Percentiles rank a stretch among this genome's conserved stretches.
Evolutionary conservation across 2,888 invertebrate species (phyloP).

Genomic region (Corythucha ciliata): DNA sequence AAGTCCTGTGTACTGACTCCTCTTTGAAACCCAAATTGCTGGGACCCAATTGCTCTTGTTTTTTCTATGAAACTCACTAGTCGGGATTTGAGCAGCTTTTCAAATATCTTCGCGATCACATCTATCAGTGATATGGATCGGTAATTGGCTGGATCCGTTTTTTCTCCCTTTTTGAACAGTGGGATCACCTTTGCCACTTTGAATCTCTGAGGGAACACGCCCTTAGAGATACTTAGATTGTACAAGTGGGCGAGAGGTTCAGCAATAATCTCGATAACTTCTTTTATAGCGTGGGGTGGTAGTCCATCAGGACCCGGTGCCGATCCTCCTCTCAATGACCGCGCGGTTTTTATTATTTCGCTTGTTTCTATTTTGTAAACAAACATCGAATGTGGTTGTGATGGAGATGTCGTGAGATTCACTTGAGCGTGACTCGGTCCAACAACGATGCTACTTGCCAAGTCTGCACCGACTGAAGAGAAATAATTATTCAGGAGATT

Average conservation of each 20-base stretch:
- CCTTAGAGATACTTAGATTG: neutral
- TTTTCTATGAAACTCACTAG: too few species aligned
- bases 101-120: conserved; percentile 5
- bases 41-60: too few species aligned
- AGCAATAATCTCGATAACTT: conserved; percentile 2
- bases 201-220: neutral
- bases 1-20: too few species aligned
- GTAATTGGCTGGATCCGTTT: conserved; percentile 2
- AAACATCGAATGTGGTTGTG: conserved; percentile 1
- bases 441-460: too few species aligned
- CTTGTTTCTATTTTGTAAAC: neutral
- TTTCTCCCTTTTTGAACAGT: conserved; percentile 4
- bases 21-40: too few species aligned
- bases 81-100: neutral
- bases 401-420: too few species aligned
- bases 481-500: too few species aligned
- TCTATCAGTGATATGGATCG: conserved; percentile 1
- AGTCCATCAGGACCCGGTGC: conserved; percentile 4
- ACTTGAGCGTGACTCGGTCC: too few species aligned
- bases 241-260: neutral
- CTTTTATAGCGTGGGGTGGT: neutral
- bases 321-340: neutral
- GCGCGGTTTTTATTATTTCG: neutral
- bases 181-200: conserved; percentile 6
- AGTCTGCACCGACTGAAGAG: too few species aligned